These are phyloP conservation scores for Leptura quadrifasciata DNA, from an alignment of 2,888 invertebrate species.

Conservation along the genomic window DNA sequence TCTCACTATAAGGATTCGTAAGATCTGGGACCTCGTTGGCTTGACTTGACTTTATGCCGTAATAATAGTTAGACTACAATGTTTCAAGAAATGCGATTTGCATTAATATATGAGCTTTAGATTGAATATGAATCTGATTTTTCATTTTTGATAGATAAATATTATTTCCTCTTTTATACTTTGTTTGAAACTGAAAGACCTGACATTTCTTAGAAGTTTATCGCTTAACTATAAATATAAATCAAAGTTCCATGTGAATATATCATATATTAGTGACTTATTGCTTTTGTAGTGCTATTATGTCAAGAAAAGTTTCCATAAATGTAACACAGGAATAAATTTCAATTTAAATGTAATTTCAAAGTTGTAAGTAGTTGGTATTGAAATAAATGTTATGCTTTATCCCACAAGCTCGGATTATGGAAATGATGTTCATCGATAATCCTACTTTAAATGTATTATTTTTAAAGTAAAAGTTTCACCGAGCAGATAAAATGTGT, in stretches of 20 bases:
- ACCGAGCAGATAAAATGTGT: background rate
- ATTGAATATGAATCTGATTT: no score
- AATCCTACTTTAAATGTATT: conserved; percentile 3
- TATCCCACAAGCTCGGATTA: conserved; percentile 15
- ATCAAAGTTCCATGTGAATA: background rate
- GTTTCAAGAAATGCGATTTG: no score
- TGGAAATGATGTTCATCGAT: conserved; percentile 25
- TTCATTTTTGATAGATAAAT: no score
- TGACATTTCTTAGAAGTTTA: background rate
- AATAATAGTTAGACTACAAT: no score
- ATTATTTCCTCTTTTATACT: no score
- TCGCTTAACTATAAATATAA: background rate
- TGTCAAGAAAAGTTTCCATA: conserved; percentile 2
- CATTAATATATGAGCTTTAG: no score
- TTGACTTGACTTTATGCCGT: no score
- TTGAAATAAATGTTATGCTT: conserved; percentile 15
- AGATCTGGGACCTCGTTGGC: no score
- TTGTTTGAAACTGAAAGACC: background rate
- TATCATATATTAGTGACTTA: background rate
- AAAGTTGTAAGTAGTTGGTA: conserved; percentile 16
- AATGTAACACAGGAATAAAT: conserved; percentile 18
- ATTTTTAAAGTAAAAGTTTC: conserved; percentile 1
- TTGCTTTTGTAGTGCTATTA: background rate
- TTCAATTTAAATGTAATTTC: conserved; percentile 19
- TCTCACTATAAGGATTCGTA: no score